Evolutionary conservation across 1,140 invertebrate species (phyloP).

Genomic region (Sesamia nonagrioides): DNA sequence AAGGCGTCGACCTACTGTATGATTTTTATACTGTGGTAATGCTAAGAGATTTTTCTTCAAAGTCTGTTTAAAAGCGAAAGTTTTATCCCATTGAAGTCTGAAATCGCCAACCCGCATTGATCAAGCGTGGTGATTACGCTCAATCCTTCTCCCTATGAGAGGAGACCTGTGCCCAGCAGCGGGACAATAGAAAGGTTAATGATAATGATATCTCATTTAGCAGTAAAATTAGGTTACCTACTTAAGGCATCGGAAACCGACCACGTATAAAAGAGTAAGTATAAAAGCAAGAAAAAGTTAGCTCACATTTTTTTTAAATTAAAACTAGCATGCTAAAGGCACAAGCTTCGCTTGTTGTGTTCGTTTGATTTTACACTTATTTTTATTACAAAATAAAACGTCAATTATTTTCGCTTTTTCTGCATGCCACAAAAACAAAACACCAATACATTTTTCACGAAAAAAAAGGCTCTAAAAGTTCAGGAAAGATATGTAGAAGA

Average conservation of each 20-base stretch:
- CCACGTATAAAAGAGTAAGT: background rate
- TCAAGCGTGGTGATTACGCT: too few species aligned
- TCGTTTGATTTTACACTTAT: conserved; percentile 48
- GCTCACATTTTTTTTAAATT: conserved; percentile 8
- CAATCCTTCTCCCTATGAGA: too few species aligned
- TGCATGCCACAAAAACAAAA: conserved; percentile 40
- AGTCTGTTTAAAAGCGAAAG: too few species aligned
- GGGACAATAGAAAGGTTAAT: too few species aligned
- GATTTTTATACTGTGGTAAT: too few species aligned
- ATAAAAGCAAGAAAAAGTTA: conserved; percentile 1
- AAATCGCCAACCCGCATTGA: too few species aligned
- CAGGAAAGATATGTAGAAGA: background rate
- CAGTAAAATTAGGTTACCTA: background rate
- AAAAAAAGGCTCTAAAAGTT: background rate
- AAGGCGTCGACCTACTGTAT: too few species aligned
- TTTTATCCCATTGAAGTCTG: too few species aligned
- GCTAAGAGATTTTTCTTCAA: too few species aligned
- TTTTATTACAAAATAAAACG: conserved; percentile 9
- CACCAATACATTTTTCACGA: conserved; percentile 14
- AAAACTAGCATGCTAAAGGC: conserved; percentile 54
- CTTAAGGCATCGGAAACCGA: background rate
- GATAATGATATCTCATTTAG: background rate
- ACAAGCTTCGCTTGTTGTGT: conserved; percentile 62
- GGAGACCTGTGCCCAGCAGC: too few species aligned
- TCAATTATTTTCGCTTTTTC: conserved; percentile 32